phyloP scores from a whole-genome alignment of 2,888 invertebrate genomes.

The Bombylius discolor region DNA sequence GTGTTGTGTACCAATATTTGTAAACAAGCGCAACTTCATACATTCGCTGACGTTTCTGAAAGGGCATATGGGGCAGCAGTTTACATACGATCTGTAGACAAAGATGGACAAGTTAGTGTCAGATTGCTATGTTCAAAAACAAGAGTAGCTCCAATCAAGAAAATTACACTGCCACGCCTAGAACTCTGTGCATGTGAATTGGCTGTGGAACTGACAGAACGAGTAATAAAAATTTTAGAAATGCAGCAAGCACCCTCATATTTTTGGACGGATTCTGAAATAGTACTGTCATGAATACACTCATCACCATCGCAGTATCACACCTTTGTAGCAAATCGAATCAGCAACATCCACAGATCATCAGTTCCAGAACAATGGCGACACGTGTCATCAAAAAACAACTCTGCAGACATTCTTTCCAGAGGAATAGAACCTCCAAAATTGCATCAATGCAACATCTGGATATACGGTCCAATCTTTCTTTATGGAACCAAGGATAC shows the following conservation, averaged over 20 bases:
- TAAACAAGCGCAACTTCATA: constrained; percentile 1
- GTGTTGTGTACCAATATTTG: not conserved
- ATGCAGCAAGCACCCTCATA: not conserved
- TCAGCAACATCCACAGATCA: constrained; percentile 18
- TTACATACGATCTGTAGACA: constrained; percentile 4
- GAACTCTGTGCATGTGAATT: constrained; percentile 4
- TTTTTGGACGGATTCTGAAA: constrained; percentile 18
- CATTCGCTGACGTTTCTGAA: constrained; percentile 16
- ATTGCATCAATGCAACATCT: not conserved
- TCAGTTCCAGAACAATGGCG: not conserved
- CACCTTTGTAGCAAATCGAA: constrained; percentile 21
- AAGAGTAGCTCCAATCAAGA: not conserved
- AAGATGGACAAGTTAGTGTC: not conserved
- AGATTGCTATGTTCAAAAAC: not conserved
- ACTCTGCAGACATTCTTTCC: not conserved
- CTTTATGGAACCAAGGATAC: not conserved
- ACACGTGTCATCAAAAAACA: not conserved
- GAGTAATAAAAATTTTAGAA: not conserved
- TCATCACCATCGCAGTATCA: constrained; percentile 8
- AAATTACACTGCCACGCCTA: not conserved
- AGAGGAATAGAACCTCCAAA: not conserved
- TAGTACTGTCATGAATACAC: constrained; percentile 13
- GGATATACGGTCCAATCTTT: not conserved
- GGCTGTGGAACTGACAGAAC: not conserved
- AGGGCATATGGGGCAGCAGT: constrained; percentile 15